Evolutionary conservation across 1,140 invertebrate species (phyloP).

Genomic region (Psix sp.): DNA sequence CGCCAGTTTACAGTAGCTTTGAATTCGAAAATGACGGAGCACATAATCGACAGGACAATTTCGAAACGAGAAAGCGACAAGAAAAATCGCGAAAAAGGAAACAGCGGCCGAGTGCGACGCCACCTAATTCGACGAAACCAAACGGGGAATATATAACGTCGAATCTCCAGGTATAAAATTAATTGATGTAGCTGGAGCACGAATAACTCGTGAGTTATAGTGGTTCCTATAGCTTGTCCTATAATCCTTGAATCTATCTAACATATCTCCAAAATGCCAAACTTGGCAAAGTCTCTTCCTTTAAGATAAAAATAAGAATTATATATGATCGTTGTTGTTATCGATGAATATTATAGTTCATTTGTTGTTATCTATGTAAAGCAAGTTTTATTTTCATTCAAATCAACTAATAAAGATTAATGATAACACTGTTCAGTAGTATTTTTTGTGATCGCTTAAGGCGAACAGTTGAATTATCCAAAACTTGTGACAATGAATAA

Average conservation of each 20-base stretch:
- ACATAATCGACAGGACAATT: constrained; percentile 66
- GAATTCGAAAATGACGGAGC: constrained; percentile 76
- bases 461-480: constrained; percentile 45
- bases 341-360: constrained; percentile 45
- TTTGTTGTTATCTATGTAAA: constrained; percentile 38
- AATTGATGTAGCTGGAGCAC: constrained; percentile 30
- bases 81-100: constrained; percentile 70
- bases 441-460: constrained; percentile 21
- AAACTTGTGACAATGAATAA: constrained; percentile 26
- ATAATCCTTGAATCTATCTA: constrained; percentile 12
- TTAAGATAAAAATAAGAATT: constrained; percentile 6
- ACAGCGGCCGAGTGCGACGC: constrained; percentile 63
- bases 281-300: constrained; percentile 8
- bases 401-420: constrained; percentile 31
- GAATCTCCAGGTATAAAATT: constrained; percentile 68
- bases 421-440: constrained; percentile 10
- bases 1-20: constrained; percentile 68
- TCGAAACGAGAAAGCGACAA: constrained; percentile 61
- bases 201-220: constrained; percentile 22
- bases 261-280: constrained; percentile 32
- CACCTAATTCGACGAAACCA: constrained; percentile 66
- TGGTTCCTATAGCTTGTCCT: constrained; percentile 9
- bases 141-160: constrained; percentile 72
- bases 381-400: constrained; percentile 17
- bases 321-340: constrained; percentile 10